A percentile compares a stretch with the other conserved stretches of the same genome.
Conservation (phyloP, 2,113 vertebrate genomes). For the Dendrocopos noguchii region DNA sequence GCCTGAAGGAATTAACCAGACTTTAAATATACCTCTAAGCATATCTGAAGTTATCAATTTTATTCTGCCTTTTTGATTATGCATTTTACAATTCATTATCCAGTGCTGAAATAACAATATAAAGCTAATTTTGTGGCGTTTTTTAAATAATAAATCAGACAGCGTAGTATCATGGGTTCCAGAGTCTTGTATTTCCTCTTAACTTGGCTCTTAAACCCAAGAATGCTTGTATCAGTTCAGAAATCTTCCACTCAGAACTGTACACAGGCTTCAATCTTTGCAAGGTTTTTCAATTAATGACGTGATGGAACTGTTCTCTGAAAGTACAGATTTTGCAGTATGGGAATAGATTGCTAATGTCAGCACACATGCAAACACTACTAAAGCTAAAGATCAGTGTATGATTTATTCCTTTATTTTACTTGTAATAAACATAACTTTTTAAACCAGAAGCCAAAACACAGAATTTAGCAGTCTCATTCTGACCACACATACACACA, state of each 20-base stretch:
- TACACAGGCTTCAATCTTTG: neutral
- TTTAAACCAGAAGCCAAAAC: neutral
- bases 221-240: neutral
- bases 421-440: neutral
- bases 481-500: neutral
- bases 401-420: neutral
- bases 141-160: neutral
- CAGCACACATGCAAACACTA: neutral
- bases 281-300: slow-evolving; percentile 11
- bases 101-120: neutral
- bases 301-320: neutral
- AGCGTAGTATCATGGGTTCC: neutral
- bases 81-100: neutral
- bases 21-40: slow-evolving; percentile 57
- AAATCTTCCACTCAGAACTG: neutral
- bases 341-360: neutral
- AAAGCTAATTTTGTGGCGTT: neutral
- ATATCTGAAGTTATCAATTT: slow-evolving; percentile 19
- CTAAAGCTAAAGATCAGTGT: neutral
- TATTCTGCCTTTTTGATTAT: slow-evolving; percentile 24
- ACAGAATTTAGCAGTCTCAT: neutral
- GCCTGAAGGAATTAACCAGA: slow-evolving; percentile 83
- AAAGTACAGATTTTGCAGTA: neutral
- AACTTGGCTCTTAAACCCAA: neutral
- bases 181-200: neutral